Conservation (phyloP, 2,113 vertebrate genomes). For the Nasalis larvatus region DNA sequence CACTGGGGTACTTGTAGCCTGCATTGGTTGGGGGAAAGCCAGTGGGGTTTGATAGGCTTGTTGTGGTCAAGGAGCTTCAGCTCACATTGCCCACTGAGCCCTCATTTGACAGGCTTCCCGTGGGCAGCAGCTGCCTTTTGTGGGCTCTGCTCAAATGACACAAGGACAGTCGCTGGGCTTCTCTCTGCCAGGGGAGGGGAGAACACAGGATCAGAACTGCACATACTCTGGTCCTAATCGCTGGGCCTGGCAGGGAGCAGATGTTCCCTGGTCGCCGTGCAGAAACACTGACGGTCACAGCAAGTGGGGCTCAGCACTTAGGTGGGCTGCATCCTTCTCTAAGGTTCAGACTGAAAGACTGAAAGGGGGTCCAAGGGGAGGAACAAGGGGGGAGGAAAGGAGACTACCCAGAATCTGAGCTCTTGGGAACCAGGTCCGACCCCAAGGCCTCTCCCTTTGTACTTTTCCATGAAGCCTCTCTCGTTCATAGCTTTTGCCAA, state of each 20-base stretch:
- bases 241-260: fast-evolving
- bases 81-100: neutral
- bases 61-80: neutral
- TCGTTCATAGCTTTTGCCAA: too few species aligned
- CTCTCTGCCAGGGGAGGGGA: neutral
- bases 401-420: fast-evolving
- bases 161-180: neutral
- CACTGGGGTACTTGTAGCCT: fast-evolving
- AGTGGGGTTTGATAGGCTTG: neutral
- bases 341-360: neutral
- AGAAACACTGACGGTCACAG: fast-evolving
- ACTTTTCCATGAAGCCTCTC: neutral
- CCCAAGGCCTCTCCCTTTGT: neutral
- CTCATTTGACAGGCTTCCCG: neutral
- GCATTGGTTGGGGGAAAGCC: neutral
- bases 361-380: too few species aligned
- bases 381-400: neutral
- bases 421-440: neutral
- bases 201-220: neutral
- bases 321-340: neutral
- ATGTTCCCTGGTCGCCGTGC: fast-evolving
- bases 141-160: neutral
- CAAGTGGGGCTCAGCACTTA: fast-evolving
- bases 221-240: neutral
- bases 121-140: conserved; percentile 19